A percentile compares a stretch with the other conserved stretches of the same genome.
These are phyloP conservation scores for Barbus barbus DNA, from an alignment of 2,113 vertebrate genomes.

Conservation along the genomic window DNA sequence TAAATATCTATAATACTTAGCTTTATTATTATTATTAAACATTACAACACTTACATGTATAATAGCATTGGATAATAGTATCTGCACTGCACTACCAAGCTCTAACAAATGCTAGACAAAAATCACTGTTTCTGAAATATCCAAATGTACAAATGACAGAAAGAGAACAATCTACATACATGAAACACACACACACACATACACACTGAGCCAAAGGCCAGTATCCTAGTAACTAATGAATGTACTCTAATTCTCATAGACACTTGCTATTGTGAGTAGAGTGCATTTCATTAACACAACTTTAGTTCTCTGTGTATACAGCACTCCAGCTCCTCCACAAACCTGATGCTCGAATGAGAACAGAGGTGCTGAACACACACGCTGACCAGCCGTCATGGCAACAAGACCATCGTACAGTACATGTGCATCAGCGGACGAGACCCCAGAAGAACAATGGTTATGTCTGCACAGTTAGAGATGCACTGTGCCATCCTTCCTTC, in stretches of 20 bases:
- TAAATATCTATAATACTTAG: no score
- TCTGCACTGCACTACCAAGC: neutral
- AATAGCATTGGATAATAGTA: neutral
- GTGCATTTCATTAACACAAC: conserved; percentile 34
- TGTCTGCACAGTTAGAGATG: neutral
- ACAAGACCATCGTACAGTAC: neutral
- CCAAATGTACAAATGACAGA: neutral
- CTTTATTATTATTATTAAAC: no score
- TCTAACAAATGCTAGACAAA: neutral
- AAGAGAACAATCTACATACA: neutral
- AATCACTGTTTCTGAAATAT: neutral
- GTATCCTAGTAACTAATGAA: conserved; percentile 47
- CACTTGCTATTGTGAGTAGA: conserved; percentile 9
- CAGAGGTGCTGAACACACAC: conserved; percentile 20
- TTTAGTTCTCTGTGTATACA: neutral
- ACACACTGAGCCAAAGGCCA: neutral
- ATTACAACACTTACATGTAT: neutral
- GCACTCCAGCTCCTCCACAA: neutral
- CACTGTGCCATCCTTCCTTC: neutral
- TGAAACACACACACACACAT: no score
- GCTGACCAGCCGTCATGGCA: neutral
- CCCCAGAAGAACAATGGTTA: neutral
- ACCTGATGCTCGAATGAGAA: conserved; percentile 1
- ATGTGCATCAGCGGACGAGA: neutral
- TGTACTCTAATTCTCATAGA: conserved; percentile 13